Evolutionary conservation across 2,888 invertebrate genomes (phyloP).

Genomic region (Bhutanitis thaidina): DNA sequence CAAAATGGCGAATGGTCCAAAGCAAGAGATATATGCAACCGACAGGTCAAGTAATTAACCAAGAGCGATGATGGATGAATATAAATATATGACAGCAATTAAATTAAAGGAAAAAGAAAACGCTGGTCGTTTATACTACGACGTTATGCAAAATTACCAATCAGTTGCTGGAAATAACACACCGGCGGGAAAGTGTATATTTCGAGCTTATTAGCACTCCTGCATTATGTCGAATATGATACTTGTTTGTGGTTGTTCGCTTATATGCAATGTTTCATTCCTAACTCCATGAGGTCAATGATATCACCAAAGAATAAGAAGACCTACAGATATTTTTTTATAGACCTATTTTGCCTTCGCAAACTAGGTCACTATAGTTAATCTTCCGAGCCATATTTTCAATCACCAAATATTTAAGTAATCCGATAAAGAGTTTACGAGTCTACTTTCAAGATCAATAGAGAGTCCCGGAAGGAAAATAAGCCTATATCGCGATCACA

Average conservation of each 20-base stretch:
- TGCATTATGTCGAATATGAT: slow-evolving; percentile 22
- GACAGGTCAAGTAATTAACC: slow-evolving; percentile 22
- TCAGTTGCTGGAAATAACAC: slow-evolving; percentile 12
- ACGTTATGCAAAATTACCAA: slow-evolving; percentile 10
- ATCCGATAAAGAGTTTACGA: slow-evolving; percentile 25
- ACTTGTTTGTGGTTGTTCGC: background rate
- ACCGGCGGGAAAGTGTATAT: slow-evolving; percentile 20
- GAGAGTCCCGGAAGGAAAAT: slow-evolving; percentile 33
- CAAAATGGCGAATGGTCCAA: slow-evolving; percentile 7
- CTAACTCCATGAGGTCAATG: slow-evolving; percentile 32
- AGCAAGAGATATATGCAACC: background rate
- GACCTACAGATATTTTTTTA: slow-evolving; percentile 23
- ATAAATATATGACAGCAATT: slow-evolving; percentile 21
- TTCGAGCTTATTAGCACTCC: slow-evolving; percentile 21
- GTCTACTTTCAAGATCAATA: slow-evolving; percentile 27
- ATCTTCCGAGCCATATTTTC: slow-evolving; percentile 15
- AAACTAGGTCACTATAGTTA: slow-evolving; percentile 27
- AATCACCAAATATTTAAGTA: slow-evolving; percentile 24
- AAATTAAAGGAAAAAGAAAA: slow-evolving; percentile 19
- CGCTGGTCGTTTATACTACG: slow-evolving; percentile 10
- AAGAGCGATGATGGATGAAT: slow-evolving; percentile 23
- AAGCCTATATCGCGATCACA: slow-evolving; percentile 28
- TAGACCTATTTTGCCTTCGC: slow-evolving; percentile 28
- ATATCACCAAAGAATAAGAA: slow-evolving; percentile 33
- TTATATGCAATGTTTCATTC: slow-evolving; percentile 13